Conservation (phyloP, 1,140 invertebrate species). For the Lepidotrigona ventralis region DNA sequence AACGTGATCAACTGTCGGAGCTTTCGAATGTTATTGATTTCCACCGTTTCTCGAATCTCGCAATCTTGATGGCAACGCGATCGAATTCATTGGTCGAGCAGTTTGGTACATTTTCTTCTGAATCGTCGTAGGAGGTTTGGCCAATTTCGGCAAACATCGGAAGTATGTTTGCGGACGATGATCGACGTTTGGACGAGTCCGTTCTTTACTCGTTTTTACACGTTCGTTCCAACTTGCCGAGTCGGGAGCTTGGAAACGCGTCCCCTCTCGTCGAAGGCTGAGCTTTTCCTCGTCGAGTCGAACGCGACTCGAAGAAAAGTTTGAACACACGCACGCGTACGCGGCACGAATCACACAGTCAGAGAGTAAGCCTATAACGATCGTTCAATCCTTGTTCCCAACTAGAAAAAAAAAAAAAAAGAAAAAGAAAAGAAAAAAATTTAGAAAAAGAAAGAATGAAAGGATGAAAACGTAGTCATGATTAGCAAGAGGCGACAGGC, state of each 20-base stretch:
- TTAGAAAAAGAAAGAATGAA: background rate
- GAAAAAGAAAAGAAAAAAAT: background rate
- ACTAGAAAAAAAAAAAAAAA: background rate
- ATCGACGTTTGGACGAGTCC: background rate
- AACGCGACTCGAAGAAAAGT: too few relatives aligned
- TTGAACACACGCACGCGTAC: too few relatives aligned
- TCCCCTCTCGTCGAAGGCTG: background rate
- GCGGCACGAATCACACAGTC: too few relatives aligned
- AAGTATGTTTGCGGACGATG: background rate
- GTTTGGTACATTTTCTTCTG: too few relatives aligned
- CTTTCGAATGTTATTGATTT: slow-evolving; percentile 21
- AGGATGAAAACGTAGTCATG: background rate
- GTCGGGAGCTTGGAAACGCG: background rate
- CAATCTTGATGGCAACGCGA: background rate
- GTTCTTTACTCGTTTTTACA: background rate
- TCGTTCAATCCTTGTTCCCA: too few relatives aligned
- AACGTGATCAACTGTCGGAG: background rate
- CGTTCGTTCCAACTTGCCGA: background rate
- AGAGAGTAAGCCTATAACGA: too few relatives aligned
- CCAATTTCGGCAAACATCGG: background rate
- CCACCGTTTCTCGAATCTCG: background rate
- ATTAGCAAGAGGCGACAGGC: background rate
- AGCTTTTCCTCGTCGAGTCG: too few relatives aligned
- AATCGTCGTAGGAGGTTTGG: background rate
- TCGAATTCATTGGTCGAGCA: too few relatives aligned